These are phyloP conservation scores for Stramonita haemastoma DNA, from an alignment of 2,888 invertebrate genomes.

Conservation along the genomic window DNA sequence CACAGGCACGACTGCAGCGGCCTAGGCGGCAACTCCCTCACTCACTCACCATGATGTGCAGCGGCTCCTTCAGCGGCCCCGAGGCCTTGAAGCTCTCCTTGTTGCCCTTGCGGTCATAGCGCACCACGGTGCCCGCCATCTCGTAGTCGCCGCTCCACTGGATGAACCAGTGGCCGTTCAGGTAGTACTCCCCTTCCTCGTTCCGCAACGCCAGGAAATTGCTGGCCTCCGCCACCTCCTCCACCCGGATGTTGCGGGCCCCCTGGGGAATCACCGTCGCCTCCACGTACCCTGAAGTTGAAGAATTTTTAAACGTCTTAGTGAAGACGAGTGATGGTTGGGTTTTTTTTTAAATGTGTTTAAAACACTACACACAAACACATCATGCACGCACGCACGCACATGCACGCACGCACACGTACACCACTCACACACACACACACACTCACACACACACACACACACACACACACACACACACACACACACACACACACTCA, in stretches of 20 bases:
- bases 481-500: too few species aligned
- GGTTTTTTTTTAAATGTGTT: too few species aligned
- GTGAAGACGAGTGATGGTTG: too few species aligned
- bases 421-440: too few species aligned
- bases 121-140: constrained; percentile 87
- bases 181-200: constrained; percentile 84
- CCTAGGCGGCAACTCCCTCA: neutral
- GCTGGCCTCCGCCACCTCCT: constrained; percentile 86
- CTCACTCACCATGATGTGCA: constrained; percentile 86
- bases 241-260: constrained; percentile 87
- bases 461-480: too few species aligned
- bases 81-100: constrained; percentile 89
- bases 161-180: constrained; percentile 87
- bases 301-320: neutral
- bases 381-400: too few species aligned
- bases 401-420: too few species aligned
- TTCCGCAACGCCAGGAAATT: constrained; percentile 89
- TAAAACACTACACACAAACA: too few species aligned
- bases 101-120: constrained; percentile 86
- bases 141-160: constrained; percentile 87
- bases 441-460: too few species aligned
- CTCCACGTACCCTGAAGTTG: constrained; percentile 82
- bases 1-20: too few species aligned
- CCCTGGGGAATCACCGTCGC: constrained; percentile 85
- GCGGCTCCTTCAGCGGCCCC: constrained; percentile 89